Base-by-base conservation (phyloP, 2,888 invertebrate species). In the Sinohyriopsis cumingii region DNA sequence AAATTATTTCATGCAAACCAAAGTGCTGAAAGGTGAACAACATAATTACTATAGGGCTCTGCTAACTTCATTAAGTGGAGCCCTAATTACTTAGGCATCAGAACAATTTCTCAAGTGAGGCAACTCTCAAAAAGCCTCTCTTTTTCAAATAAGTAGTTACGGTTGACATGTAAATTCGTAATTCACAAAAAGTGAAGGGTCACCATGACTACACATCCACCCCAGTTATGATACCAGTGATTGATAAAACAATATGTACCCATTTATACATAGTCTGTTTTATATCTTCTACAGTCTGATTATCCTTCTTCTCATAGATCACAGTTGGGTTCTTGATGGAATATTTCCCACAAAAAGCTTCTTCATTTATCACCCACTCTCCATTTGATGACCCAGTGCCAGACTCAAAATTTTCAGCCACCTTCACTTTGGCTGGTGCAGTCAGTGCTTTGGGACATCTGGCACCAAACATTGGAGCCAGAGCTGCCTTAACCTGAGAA, bases 311-410 rank as follows among this genome's bases (percentile, higher is more conserved):
- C 59, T 61, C 61, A 60, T 63, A 77, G 45, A 75, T 59, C 18
- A 61, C 54, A 28, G 28, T 53, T 0, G 77, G 73, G 63, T 77
- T 69, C 62, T 75, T 73, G 61, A 77, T 60, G 1, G 65, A 59
- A 55, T 77, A 73, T 59, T 72, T 55, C 19, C 77, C 77, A 73
- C 77, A 77, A 65, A 77, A 77, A 18, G 77, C 70, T 55, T 77
- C 77, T 9, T 75, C 68, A 45, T 73, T 75, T 57, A 69, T 73
- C 3, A 69, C 71, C 25, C 64, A 59, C 15, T 54, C 56, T 20
- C 77, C 75, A 54, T 59, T 53, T 33, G 68, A 75, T 5, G 45
- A 24, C 5, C 54, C 63, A 2, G 68, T 25, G 22, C 55, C 24
- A 1, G 55, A 33, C 61, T 77, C 77, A 68, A 68, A 77, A 65